These are phyloP conservation scores for Actinia tenebrosa DNA, from an alignment of 64 coral and sea anemone species.

Conservation along the genomic window DNA sequence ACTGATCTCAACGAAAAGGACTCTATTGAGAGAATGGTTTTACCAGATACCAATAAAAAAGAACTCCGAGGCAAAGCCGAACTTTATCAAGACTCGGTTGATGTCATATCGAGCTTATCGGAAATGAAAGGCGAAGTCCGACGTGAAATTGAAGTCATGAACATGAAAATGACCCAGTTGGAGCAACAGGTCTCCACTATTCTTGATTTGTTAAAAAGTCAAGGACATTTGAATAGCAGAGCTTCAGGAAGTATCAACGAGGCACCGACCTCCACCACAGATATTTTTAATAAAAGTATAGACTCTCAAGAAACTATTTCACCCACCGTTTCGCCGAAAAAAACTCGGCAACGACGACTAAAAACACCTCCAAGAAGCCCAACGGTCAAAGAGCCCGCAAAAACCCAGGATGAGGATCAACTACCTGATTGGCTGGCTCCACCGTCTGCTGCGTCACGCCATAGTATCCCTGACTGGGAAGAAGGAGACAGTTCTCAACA, in stretches of 20 bases:
- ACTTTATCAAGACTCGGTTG: slow-evolving; percentile 44
- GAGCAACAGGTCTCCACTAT: slow-evolving; percentile 88
- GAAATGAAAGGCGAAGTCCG: slow-evolving; percentile 99
- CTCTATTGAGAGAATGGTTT: slow-evolving; percentile 38
- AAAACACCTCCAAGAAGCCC: neutral
- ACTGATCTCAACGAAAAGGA: neutral
- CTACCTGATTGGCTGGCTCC: slow-evolving; percentile 93
- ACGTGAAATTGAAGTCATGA: slow-evolving; percentile 96
- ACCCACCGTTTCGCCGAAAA: neutral
- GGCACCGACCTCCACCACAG: neutral
- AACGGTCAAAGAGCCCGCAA: neutral
- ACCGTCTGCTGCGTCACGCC: slow-evolving; percentile 19
- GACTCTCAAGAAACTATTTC: slow-evolving; percentile 17
- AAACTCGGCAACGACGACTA: neutral
- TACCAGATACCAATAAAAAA: slow-evolving; percentile 25
- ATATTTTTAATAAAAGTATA: slow-evolving; percentile 24
- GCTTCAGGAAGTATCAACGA: slow-evolving; percentile 14
- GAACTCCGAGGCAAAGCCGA: slow-evolving; percentile 33
- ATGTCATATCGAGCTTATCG: slow-evolving; percentile 71
- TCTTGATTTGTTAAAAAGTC: slow-evolving; percentile 71
- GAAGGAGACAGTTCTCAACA: slow-evolving; percentile 10
- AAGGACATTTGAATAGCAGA: slow-evolving; percentile 74
- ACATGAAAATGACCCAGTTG: slow-evolving; percentile 91
- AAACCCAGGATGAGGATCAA: slow-evolving; percentile 22
- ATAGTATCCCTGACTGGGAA: slow-evolving; percentile 58